phyloP scores from a whole-genome alignment of 1,140 invertebrate species.

The Zaprionus camerounensis region DNA sequence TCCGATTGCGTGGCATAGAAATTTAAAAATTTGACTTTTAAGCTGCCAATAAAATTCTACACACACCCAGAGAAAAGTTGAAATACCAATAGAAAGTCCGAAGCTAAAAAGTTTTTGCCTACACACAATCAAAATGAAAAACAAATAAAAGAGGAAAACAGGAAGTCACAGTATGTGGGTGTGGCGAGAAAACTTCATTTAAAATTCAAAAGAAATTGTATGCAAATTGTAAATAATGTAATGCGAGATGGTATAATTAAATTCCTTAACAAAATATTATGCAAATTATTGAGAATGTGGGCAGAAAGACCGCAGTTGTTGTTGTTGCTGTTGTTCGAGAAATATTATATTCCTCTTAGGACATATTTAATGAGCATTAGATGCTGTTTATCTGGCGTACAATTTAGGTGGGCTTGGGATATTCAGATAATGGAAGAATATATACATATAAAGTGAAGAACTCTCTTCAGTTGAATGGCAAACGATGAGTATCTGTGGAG shows the following conservation, averaged over 20 bases:
- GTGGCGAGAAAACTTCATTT: slow-evolving; percentile 9
- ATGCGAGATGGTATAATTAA: slow-evolving; percentile 63
- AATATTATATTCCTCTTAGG: slow-evolving; percentile 18
- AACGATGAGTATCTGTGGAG: no score
- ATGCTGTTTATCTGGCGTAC: slow-evolving; percentile 15
- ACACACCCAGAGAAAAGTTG: slow-evolving; percentile 4
- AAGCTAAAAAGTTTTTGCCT: slow-evolving; percentile 13
- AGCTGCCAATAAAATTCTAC: slow-evolving; percentile 28
- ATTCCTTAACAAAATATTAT: slow-evolving; percentile 65
- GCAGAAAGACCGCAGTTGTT: not conserved
- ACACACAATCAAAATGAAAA: slow-evolving; percentile 34
- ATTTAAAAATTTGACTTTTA: slow-evolving; percentile 23
- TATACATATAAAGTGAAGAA: not conserved
- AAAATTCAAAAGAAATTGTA: slow-evolving; percentile 57
- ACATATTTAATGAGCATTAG: slow-evolving; percentile 13
- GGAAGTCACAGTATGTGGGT: slow-evolving; percentile 32
- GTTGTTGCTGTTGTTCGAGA: not conserved
- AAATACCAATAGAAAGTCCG: slow-evolving; percentile 18
- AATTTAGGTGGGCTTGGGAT: slow-evolving; percentile 4
- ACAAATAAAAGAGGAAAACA: slow-evolving; percentile 16
- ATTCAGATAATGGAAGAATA: not conserved
- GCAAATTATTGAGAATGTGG: slow-evolving; percentile 49
- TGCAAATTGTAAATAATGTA: slow-evolving; percentile 72
- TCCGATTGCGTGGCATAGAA: slow-evolving; percentile 7
- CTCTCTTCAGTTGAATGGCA: not conserved